Evolutionary conservation across 1,140 invertebrate species (phyloP).

Genomic region (Megalopta genalis): DNA sequence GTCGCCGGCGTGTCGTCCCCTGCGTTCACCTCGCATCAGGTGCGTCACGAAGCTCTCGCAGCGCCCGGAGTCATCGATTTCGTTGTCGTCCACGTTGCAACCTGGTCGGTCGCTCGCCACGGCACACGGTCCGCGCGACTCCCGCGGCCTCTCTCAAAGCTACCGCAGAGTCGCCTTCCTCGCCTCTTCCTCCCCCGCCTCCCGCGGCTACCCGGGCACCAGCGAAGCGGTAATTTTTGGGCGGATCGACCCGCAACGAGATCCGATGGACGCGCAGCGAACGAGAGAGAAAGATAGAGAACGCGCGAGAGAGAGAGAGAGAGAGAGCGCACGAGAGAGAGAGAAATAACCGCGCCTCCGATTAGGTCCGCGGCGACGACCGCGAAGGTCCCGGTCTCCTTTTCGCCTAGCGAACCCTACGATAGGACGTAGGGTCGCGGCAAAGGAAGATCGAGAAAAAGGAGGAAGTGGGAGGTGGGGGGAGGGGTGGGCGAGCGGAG

Average conservation of each 20-base stretch:
- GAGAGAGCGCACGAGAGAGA: no score
- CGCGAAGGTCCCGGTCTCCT: neutral
- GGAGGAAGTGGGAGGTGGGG: neutral
- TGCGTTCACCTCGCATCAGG: conserved; percentile 49
- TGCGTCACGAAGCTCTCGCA: conserved; percentile 58
- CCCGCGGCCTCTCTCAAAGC: neutral
- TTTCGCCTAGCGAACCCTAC: conserved; percentile 25
- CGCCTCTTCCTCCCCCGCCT: no score
- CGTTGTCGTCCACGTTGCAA: conserved; percentile 42
- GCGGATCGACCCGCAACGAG: conserved; percentile 21
- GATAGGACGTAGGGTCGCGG: conserved; percentile 30
- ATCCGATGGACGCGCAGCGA: neutral
- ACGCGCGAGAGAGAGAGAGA: no score
- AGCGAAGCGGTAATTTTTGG: conserved; percentile 40
- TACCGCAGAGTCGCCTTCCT: neutral
- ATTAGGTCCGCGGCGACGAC: conserved; percentile 2
- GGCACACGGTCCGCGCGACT: neutral
- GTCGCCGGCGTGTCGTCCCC: conserved; percentile 17
- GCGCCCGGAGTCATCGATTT: conserved; percentile 60
- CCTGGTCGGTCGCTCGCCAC: conserved; percentile 11
- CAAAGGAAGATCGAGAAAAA: conserved; percentile 54
- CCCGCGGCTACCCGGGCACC: neutral
- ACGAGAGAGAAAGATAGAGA: no score
- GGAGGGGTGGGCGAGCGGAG: neutral
- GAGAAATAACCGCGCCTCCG: neutral